Conservation (phyloP, 1,140 invertebrate genomes). For the Saxidomus purpurata region DNA sequence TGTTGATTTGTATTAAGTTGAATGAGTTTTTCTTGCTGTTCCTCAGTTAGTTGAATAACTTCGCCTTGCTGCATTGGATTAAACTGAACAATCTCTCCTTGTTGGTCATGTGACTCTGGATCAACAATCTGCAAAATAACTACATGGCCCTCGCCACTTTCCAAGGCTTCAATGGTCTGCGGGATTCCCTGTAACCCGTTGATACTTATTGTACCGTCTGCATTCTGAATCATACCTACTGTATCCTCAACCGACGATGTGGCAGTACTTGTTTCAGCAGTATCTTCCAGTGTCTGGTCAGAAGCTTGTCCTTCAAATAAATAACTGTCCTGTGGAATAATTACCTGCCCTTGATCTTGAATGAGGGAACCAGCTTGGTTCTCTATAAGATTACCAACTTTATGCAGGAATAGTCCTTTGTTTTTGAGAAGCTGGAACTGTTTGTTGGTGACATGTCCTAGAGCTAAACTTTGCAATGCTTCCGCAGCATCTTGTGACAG, state of each 20-base stretch:
- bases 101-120: constrained; percentile 57
- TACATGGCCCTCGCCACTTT: constrained; percentile 75
- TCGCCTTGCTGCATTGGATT: background rate
- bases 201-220: constrained; percentile 63
- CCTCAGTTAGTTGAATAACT: background rate
- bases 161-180: constrained; percentile 44
- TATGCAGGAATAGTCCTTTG: constrained; percentile 46
- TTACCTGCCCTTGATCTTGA: constrained; percentile 51
- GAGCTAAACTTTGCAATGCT: constrained; percentile 76
- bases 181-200: constrained; percentile 44
- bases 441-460: constrained; percentile 11
- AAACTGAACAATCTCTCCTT: background rate
- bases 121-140: constrained; percentile 82
- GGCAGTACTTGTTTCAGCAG: background rate
- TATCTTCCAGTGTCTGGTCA: background rate
- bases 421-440: constrained; percentile 49
- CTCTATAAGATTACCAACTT: background rate
- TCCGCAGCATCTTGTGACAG: constrained; percentile 79
- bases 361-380: background rate
- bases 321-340: constrained; percentile 67
- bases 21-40: background rate
- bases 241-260: background rate
- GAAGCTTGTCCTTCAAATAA: constrained; percentile 15
- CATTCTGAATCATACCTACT: constrained; percentile 49
- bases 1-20: background rate